Evolutionary conservation across 2,888 invertebrate genomes (phyloP).

Genomic region (Apomyelois bistriatella): DNA sequence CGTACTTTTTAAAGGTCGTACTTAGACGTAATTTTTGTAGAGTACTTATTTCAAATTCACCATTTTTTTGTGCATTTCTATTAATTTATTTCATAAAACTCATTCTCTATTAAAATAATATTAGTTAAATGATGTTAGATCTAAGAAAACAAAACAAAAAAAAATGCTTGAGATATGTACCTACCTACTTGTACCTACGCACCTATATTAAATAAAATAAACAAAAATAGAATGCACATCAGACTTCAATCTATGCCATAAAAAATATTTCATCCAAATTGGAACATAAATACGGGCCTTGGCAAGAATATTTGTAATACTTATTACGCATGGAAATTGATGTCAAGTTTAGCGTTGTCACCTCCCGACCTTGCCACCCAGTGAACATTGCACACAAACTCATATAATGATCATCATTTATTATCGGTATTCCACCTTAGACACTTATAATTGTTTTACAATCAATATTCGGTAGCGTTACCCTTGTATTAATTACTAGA

Average conservation of each 20-base stretch:
- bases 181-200: not conserved
- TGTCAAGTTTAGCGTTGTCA: slow-evolving; percentile 20
- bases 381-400: slow-evolving; percentile 21
- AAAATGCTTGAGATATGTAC: not conserved
- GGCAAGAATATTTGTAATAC: slow-evolving; percentile 9
- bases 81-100: too few relatives aligned
- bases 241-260: not conserved
- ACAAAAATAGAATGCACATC: not conserved
- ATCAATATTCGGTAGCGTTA: slow-evolving; percentile 12
- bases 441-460: slow-evolving; percentile 12
- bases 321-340: slow-evolving; percentile 14
- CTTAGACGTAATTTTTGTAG: too few relatives aligned
- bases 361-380: slow-evolving; percentile 36
- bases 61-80: too few relatives aligned
- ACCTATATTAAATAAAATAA: too few relatives aligned
- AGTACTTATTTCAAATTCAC: too few relatives aligned
- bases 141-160: too few relatives aligned
- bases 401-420: not conserved
- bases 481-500: slow-evolving; percentile 34
- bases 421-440: not conserved
- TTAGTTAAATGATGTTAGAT: too few relatives aligned
- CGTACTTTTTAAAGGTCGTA: too few relatives aligned
- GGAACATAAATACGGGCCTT: not conserved
- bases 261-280: slow-evolving; percentile 6
- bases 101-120: too few relatives aligned